phyloP scores from a whole-genome alignment of 2,113 vertebrate genomes.

The Indri indri region DNA sequence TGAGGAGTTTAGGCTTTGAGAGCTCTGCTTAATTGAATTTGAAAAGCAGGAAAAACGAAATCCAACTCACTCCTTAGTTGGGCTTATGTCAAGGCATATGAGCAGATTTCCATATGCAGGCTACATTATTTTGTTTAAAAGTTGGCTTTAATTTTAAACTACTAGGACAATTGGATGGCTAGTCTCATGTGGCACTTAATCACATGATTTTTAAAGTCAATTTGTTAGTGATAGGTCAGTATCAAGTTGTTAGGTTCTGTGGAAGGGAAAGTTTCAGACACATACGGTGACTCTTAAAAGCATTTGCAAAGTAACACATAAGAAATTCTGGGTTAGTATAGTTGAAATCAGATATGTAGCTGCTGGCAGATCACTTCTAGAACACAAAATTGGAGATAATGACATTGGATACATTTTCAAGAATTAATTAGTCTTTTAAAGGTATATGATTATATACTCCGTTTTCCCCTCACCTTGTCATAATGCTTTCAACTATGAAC shows the following conservation, averaged over 20 bases:
- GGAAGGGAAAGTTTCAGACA: neutral
- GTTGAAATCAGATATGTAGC: neutral
- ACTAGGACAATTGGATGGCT: neutral
- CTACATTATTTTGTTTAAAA: neutral
- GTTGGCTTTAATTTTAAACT: neutral
- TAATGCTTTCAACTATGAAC: neutral
- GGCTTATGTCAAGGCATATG: neutral
- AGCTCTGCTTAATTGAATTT: neutral
- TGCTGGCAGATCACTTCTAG: neutral
- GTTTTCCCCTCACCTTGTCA: neutral
- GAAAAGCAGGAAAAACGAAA: neutral
- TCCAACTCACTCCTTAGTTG: neutral
- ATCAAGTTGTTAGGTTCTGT: neutral
- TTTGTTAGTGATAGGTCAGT: neutral
- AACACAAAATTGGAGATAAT: neutral
- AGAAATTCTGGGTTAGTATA: neutral
- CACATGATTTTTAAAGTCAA: neutral
- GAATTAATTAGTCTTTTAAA: neutral
- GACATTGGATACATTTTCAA: neutral
- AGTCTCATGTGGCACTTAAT: neutral
- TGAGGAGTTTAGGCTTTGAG: neutral
- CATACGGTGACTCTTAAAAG: neutral
- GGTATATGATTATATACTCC: neutral
- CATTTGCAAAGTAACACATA: neutral
- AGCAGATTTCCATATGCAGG: neutral